Evolutionary conservation across 2,888 invertebrate genomes (phyloP).

Genomic region (Tyria jacobaeae): DNA sequence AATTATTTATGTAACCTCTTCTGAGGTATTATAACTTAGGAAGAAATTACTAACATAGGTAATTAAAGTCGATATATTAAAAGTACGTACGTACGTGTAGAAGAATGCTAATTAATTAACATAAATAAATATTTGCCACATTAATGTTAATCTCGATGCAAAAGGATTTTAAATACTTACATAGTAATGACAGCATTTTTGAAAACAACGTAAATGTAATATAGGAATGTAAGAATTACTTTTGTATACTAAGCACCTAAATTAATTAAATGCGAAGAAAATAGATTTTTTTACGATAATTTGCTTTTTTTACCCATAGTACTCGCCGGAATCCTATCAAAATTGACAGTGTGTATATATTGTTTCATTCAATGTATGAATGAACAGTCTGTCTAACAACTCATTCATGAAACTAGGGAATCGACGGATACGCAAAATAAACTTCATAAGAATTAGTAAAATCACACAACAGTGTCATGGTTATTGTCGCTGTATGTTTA

Average conservation of each 20-base stretch:
- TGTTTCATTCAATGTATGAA: too few relatives aligned
- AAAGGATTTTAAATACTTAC: conserved; percentile 32
- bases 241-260: conserved; percentile 17
- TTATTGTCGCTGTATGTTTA: too few relatives aligned
- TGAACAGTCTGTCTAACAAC: background rate
- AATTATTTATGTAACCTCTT: conserved; percentile 1
- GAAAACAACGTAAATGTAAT: conserved; percentile 19
- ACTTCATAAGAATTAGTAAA: too few relatives aligned
- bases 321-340: conserved; percentile 23
- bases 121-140: background rate
- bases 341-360: background rate
- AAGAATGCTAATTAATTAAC: background rate
- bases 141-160: background rate
- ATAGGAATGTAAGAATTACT: conserved; percentile 32
- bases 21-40: background rate
- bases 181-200: conserved; percentile 39
- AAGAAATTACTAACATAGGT: background rate
- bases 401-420: background rate
- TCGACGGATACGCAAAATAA: background rate
- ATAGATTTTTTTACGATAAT: conserved; percentile 14
- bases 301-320: conserved; percentile 11
- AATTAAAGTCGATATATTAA: background rate
- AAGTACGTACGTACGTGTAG: background rate
- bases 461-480: too few relatives aligned
- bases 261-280: conserved; percentile 30